Percentiles rank a stretch among this genome's conserved stretches.
Conservation (phyloP, 2,113 vertebrate genomes). For the Phyllostomus discolor region DNA sequence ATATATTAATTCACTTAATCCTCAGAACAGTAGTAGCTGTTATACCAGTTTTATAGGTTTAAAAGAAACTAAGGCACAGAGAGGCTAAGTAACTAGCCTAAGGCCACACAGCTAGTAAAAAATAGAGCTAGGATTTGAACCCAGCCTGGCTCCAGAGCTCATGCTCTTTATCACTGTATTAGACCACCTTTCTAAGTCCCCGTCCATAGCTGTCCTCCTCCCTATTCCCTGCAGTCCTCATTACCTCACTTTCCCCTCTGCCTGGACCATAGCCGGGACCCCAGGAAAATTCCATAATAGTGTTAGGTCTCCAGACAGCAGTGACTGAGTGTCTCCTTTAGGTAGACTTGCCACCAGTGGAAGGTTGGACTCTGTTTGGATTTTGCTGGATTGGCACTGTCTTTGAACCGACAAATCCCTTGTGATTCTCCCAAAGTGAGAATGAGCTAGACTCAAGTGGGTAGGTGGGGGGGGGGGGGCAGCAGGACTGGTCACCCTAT, state of each 20-base stretch:
- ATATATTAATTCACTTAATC: background rate
- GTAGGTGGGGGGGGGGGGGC: too few relatives aligned
- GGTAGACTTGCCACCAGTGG: background rate
- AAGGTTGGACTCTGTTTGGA: background rate
- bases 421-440: background rate
- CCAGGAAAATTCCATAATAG: background rate
- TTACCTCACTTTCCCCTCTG: background rate
- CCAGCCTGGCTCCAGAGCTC: background rate
- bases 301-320: background rate
- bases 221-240: background rate
- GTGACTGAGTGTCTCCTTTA: background rate
- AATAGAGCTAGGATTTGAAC: constrained; percentile 1
- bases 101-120: background rate
- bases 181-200: background rate
- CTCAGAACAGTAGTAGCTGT: background rate
- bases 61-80: background rate
- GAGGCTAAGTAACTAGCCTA: background rate
- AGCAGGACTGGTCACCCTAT: background rate
- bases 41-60: constrained; percentile 9
- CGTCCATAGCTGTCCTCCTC: background rate
- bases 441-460: background rate
- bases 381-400: background rate
- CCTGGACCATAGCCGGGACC: background rate
- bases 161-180: background rate
- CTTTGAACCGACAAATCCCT: constrained; percentile 3